Conservation (phyloP, 2,797 vertebrate species). For the Rhinophrynus dorsalis region DNA sequence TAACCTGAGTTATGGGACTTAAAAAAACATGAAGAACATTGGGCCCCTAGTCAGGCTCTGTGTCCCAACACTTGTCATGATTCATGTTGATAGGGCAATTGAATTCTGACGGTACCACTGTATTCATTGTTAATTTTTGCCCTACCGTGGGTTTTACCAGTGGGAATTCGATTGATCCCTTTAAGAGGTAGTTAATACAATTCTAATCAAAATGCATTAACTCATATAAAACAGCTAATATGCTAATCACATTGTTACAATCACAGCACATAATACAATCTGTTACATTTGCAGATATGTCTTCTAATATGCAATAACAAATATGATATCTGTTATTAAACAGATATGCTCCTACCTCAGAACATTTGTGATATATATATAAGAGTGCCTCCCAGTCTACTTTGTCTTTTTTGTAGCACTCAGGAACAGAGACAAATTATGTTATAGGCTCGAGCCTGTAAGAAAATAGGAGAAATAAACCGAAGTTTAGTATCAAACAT, state of each 20-base stretch:
- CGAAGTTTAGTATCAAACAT: not conserved
- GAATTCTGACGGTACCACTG: too few relatives aligned
- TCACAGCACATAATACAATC: not conserved
- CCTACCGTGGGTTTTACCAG: too few relatives aligned
- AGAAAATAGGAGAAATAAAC: not conserved
- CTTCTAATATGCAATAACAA: too few relatives aligned
- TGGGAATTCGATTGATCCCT: too few relatives aligned
- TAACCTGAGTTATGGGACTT: too few relatives aligned
- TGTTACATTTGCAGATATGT: too few relatives aligned
- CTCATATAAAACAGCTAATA: not conserved
- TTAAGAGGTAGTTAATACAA: too few relatives aligned
- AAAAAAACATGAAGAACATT: too few relatives aligned
- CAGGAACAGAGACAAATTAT: not conserved
- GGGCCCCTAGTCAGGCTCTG: too few relatives aligned
- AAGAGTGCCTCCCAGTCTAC: slow-evolving; percentile 11
- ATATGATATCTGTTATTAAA: slow-evolving; percentile 46
- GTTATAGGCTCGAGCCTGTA: slow-evolving; percentile 21
- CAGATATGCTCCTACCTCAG: slow-evolving; percentile 44
- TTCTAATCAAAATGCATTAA: not conserved
- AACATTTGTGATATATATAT: slow-evolving; percentile 17
- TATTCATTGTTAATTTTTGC: too few relatives aligned
- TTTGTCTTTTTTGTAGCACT: not conserved
- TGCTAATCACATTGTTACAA: not conserved
- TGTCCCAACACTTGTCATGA: too few relatives aligned
- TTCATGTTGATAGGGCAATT: too few relatives aligned